Percentiles rank a stretch among this genome's conserved stretches.
Evolutionary conservation across 2,888 invertebrate species (phyloP).

Genomic region (Strigamia crassipes): DNA sequence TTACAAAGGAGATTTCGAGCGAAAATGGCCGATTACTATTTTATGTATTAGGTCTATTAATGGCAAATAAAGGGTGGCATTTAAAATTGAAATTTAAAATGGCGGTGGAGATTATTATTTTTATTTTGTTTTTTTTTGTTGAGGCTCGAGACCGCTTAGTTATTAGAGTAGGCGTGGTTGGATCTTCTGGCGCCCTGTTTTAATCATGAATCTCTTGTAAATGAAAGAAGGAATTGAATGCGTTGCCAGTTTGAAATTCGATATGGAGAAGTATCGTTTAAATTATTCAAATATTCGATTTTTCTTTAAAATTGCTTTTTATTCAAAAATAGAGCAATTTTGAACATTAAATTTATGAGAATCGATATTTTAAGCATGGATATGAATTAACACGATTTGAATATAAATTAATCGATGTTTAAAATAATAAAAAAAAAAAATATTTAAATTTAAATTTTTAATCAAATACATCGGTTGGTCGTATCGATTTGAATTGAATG

Average conservation of each 20-base stretch:
- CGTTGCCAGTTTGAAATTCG: neutral
- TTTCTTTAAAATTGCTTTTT: neutral
- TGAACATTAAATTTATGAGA: no score
- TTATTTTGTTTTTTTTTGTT: neutral
- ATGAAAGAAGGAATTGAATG: neutral
- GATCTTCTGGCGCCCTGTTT: neutral
- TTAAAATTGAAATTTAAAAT: conserved; percentile 15
- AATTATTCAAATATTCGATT: neutral
- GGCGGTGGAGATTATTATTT: neutral
- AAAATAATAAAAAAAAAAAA: no score
- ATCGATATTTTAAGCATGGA: no score
- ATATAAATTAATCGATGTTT: no score
- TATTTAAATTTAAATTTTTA: no score
- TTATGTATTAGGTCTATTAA: neutral
- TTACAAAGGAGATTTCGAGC: neutral
- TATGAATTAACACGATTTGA: no score
- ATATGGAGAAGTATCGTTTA: neutral
- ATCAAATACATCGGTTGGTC: no score
- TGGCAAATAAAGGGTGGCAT: neutral
- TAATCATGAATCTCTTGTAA: neutral
- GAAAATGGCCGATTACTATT: neutral
- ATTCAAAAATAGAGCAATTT: no score
- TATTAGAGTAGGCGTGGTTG: conserved; percentile 18
- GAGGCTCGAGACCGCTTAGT: neutral
- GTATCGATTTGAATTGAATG: no score